Conservation (phyloP, 1,140 invertebrate genomes). For the Heliconius melpomene region DNA sequence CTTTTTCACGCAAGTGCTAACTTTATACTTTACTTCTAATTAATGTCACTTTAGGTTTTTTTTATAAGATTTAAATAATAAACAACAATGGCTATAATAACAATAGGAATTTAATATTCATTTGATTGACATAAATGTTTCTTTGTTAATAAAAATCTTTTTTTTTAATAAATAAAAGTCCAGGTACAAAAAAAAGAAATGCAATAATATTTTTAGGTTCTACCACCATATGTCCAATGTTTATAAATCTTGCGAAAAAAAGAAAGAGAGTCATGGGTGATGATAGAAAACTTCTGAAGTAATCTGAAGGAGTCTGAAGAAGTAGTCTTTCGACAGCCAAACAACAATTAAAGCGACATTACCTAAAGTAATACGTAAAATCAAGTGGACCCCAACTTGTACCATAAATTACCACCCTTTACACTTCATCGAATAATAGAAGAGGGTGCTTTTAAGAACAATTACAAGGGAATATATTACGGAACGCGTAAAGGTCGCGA, state of each 20-base stretch:
- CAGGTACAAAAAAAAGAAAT: too few species aligned
- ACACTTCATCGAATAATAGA: constrained; percentile 69
- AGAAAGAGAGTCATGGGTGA: background rate
- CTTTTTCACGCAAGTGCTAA: background rate
- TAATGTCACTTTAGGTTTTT: background rate
- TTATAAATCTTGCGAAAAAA: background rate
- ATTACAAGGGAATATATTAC: constrained; percentile 55
- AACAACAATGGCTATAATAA: too few species aligned
- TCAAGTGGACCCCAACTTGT: constrained; percentile 49
- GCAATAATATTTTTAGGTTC: too few species aligned
- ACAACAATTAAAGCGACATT: constrained; percentile 57
- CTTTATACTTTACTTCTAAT: background rate
- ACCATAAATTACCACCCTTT: constrained; percentile 63
- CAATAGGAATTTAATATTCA: too few species aligned
- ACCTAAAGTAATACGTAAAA: constrained; percentile 49
- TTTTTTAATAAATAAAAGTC: too few species aligned
- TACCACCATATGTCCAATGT: background rate
- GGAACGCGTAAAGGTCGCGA: constrained; percentile 37
- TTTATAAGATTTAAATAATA: background rate
- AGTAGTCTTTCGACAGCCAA: constrained; percentile 25
- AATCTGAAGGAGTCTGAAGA: too few species aligned
- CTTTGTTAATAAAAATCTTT: too few species aligned
- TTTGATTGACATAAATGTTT: too few species aligned
- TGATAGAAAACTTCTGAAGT: constrained; percentile 10
- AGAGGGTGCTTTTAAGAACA: constrained; percentile 50